Evolutionary conservation across 2,797 vertebrate genomes (phyloP).

Genomic region (Ctenopoma multispine): DNA sequence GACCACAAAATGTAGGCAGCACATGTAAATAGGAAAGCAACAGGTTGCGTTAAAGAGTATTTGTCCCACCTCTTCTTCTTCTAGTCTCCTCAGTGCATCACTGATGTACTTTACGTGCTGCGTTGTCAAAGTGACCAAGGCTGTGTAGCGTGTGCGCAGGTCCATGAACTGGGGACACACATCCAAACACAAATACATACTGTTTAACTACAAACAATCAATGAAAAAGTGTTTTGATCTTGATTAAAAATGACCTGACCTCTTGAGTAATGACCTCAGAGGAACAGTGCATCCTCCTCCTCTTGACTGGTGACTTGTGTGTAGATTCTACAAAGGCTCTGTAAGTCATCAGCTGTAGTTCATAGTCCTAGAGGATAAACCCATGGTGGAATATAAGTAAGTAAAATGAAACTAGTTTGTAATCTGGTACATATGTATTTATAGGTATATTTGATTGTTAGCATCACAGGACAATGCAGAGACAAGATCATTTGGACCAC

Average conservation of each 20-base stretch:
- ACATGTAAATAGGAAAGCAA: background rate
- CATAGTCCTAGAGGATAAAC: constrained; percentile 88
- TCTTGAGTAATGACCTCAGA: constrained; percentile 97
- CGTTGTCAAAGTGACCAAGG: constrained; percentile 95
- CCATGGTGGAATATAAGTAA: background rate
- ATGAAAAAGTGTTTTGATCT: background rate
- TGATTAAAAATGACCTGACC: constrained; percentile 72
- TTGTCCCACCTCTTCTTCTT: constrained; percentile 93
- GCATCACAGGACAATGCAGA: too few relatives aligned
- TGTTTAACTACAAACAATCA: background rate
- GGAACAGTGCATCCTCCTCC: constrained; percentile 93
- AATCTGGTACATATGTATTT: background rate
- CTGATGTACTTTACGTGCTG: constrained; percentile 99
- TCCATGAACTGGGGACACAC: constrained; percentile 92
- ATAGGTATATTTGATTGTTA: too few relatives aligned
- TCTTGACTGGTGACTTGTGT: constrained; percentile 94
- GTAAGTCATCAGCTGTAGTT: constrained; percentile 98
- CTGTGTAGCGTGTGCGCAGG: constrained; percentile 95
- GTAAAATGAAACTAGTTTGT: background rate
- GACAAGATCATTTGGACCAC: too few relatives aligned
- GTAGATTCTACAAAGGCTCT: constrained; percentile 96
- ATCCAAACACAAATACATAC: background rate
- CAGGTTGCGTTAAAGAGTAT: background rate
- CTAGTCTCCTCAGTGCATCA: constrained; percentile 92
- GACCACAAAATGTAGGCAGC: background rate